Percentiles rank a stretch among this genome's conserved stretches.
Conservation (phyloP, 1,140 invertebrate genomes). For the Lucilia sericata region DNA sequence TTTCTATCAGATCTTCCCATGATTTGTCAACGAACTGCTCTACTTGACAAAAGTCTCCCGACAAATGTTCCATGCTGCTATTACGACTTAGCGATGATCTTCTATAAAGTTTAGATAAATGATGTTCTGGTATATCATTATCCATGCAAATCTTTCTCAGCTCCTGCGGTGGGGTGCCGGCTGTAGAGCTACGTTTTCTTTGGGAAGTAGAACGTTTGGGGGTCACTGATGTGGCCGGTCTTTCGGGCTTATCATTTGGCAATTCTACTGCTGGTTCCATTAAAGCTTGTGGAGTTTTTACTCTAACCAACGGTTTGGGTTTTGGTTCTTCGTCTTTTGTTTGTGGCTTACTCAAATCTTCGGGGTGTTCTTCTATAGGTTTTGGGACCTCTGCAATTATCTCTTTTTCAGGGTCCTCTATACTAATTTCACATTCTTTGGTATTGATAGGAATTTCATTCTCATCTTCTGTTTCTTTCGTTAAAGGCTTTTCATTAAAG, state of each 20-base stretch:
- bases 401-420: neutral
- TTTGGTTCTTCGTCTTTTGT: slow-evolving; percentile 17
- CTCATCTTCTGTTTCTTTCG: slow-evolving; percentile 13
- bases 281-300: slow-evolving; percentile 42
- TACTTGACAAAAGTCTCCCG: slow-evolving; percentile 56
- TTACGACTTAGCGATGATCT: slow-evolving; percentile 58
- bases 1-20: slow-evolving; percentile 96
- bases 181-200: slow-evolving; percentile 52
- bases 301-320: slow-evolving; percentile 47
- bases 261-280: slow-evolving; percentile 17
- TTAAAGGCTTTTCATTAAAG: slow-evolving; percentile 14
- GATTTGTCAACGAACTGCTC: slow-evolving; percentile 81
- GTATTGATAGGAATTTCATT: neutral
- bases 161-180: slow-evolving; percentile 24
- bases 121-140: slow-evolving; percentile 14
- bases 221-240: neutral
- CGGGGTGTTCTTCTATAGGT: slow-evolving; percentile 46
- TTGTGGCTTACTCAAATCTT: slow-evolving; percentile 57
- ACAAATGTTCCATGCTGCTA: slow-evolving; percentile 39
- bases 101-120: slow-evolving; percentile 55
- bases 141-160: slow-evolving; percentile 30
- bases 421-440: slow-evolving; percentile 41
- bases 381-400: neutral
- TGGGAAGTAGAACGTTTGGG: slow-evolving; percentile 55
- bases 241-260: neutral